Evolutionary conservation across 1,140 invertebrate genomes (phyloP).

Genomic region (Aphelenchoides fujianensis): DNA sequence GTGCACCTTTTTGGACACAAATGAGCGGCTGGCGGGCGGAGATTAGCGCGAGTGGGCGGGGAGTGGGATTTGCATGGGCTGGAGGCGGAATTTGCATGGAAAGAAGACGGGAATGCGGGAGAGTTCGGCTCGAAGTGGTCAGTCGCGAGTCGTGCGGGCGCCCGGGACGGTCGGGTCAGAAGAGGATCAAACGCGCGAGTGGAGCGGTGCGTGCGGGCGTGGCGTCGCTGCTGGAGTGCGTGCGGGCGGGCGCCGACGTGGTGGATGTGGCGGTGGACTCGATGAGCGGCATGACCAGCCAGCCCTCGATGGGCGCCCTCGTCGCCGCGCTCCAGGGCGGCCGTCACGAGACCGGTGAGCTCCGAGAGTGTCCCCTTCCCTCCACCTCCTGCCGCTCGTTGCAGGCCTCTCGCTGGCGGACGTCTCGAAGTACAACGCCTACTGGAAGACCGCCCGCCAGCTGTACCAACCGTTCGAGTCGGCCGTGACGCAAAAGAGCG

Average conservation of each 20-base stretch:
- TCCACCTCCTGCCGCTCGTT: constrained; percentile 6
- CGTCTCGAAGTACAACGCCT: constrained; percentile 90
- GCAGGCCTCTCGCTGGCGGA: constrained; percentile 73
- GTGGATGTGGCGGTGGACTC: constrained; percentile 97
- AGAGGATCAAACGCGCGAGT: too few relatives aligned
- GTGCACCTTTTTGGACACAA: too few relatives aligned
- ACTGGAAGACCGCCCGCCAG: constrained; percentile 95
- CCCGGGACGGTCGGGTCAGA: too few relatives aligned
- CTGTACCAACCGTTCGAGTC: constrained; percentile 98
- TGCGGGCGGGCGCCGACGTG: constrained; percentile 89
- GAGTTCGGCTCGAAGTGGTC: too few relatives aligned
- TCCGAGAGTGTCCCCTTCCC: too few relatives aligned
- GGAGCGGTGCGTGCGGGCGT: constrained; percentile 68
- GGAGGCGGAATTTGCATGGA: too few relatives aligned
- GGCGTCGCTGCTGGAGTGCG: constrained; percentile 89
- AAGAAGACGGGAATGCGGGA: too few relatives aligned
- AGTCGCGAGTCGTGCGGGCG: too few relatives aligned
- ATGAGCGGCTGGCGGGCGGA: too few relatives aligned
- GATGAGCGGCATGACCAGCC: constrained; percentile 96
- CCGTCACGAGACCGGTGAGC: constrained; percentile 68
- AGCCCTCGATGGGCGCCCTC: constrained; percentile 96
- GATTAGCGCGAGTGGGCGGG: too few relatives aligned
- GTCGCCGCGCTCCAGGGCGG: constrained; percentile 78
- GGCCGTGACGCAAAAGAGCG: constrained; percentile 94
- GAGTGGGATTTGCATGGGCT: too few relatives aligned